These are phyloP conservation scores for Choloepus hoffmanni DNA, from an alignment of 2,113 vertebrate species.

Conservation along the genomic window DNA sequence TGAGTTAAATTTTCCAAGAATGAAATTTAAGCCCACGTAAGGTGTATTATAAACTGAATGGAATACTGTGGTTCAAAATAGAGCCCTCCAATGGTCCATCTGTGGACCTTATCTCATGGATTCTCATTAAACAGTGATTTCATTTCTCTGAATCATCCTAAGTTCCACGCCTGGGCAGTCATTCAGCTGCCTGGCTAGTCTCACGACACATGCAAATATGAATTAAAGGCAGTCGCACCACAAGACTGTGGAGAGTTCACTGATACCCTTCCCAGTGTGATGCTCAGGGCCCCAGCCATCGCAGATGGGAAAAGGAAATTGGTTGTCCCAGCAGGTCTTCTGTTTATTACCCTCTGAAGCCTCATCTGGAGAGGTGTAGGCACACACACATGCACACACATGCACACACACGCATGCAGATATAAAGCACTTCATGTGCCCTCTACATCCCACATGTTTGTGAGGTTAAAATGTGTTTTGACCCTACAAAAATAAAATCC, in stretches of 20 bases:
- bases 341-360: slow-evolving; percentile 43
- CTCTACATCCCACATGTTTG: not conserved
- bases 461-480: slow-evolving; percentile 52
- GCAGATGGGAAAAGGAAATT: slow-evolving; percentile 71
- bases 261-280: slow-evolving; percentile 64
- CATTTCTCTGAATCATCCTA: slow-evolving; percentile 73
- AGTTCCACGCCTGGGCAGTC: slow-evolving; percentile 68
- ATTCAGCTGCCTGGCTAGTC: slow-evolving; percentile 67
- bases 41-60: slow-evolving; percentile 76
- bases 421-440: not conserved
- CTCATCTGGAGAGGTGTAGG: slow-evolving; percentile 30
- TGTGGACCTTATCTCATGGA: slow-evolving; percentile 73
- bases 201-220: slow-evolving; percentile 77
- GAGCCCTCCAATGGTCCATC: slow-evolving; percentile 73
- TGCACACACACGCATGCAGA: not conserved
- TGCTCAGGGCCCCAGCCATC: not conserved
- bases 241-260: slow-evolving; percentile 36
- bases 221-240: slow-evolving; percentile 57
- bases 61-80: slow-evolving; percentile 65
- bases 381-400: not conserved
- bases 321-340: slow-evolving; percentile 72
- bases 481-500: slow-evolving; percentile 28
- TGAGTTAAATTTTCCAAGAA: slow-evolving; percentile 83
- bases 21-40: slow-evolving; percentile 80
- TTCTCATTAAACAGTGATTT: slow-evolving; percentile 81